Conservation (phyloP, 2,113 vertebrate species). For the Epinephelus lanceolatus region DNA sequence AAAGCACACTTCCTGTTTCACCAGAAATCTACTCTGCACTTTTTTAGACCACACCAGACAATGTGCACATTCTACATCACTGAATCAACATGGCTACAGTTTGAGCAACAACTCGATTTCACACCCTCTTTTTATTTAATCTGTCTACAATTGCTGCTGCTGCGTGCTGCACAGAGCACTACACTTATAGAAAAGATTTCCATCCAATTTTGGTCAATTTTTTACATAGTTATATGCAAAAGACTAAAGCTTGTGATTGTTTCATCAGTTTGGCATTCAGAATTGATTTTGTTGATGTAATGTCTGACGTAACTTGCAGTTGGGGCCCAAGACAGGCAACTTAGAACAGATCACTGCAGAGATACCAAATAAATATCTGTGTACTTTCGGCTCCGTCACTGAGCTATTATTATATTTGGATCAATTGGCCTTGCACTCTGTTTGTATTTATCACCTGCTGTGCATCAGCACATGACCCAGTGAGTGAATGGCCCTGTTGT, state of each 20-base stretch:
- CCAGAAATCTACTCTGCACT: constrained; percentile 66
- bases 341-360: constrained; percentile 28
- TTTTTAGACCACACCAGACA: constrained; percentile 57
- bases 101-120: constrained; percentile 35
- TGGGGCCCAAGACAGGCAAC: constrained; percentile 23
- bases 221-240: constrained; percentile 31
- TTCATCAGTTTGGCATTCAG: constrained; percentile 58
- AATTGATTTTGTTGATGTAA: constrained; percentile 54
- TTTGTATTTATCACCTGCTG: constrained; percentile 15
- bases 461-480: constrained; percentile 34
- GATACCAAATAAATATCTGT: constrained; percentile 32
- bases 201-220: constrained; percentile 47
- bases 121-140: constrained; percentile 29
- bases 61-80: constrained; percentile 29
- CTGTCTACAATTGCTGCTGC: constrained; percentile 15
- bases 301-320: constrained; percentile 31
- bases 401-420: constrained; percentile 18
- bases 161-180: not conserved
- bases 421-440: not conserved
- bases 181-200: not conserved
- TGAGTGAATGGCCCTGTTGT: constrained; percentile 65
- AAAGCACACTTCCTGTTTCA: constrained; percentile 79
- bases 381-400: not conserved
- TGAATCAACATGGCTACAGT: constrained; percentile 40
- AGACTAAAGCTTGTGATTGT: constrained; percentile 33